Conservation (phyloP, 2,113 vertebrate species). For the Leucopsar rothschildi region DNA sequence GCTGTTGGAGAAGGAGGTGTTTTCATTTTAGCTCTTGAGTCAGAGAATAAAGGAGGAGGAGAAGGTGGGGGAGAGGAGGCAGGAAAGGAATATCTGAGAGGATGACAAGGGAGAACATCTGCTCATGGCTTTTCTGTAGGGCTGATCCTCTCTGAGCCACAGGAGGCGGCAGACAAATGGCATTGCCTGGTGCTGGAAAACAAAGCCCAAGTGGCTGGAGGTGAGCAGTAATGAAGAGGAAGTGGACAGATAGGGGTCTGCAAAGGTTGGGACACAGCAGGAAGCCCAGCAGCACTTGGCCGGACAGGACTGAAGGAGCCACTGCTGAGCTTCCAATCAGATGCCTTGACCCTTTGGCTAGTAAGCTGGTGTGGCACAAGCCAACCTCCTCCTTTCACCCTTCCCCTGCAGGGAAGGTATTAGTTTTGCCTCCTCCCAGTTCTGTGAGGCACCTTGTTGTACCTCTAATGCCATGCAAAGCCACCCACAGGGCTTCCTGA, state of each 20-base stretch:
- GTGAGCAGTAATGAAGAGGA: background rate
- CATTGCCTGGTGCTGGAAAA: background rate
- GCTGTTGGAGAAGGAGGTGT: background rate
- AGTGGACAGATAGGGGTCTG: background rate
- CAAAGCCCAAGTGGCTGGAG: background rate
- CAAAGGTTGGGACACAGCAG: background rate
- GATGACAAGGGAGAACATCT: background rate
- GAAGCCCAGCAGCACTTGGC: background rate
- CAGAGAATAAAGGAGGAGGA: slow-evolving; percentile 27
- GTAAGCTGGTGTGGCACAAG: background rate
- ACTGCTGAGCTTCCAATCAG: background rate
- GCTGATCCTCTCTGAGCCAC: background rate
- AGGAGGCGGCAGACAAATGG: background rate
- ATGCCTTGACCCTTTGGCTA: background rate
- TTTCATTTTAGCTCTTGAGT: slow-evolving; percentile 39
- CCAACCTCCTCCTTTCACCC: background rate
- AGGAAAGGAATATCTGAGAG: slow-evolving; percentile 3
- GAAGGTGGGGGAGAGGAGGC: background rate
- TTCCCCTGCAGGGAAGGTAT: background rate
- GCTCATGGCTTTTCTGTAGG: background rate
- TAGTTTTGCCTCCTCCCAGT: background rate
- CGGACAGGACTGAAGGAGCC: background rate
- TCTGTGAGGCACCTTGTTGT: background rate
- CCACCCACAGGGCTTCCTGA: background rate
- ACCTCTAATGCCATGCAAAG: fast-evolving